These are phyloP conservation scores for Caenorhabditis angaria DNA, from an alignment of 2,888 invertebrate genomes.

Conservation along the genomic window DNA sequence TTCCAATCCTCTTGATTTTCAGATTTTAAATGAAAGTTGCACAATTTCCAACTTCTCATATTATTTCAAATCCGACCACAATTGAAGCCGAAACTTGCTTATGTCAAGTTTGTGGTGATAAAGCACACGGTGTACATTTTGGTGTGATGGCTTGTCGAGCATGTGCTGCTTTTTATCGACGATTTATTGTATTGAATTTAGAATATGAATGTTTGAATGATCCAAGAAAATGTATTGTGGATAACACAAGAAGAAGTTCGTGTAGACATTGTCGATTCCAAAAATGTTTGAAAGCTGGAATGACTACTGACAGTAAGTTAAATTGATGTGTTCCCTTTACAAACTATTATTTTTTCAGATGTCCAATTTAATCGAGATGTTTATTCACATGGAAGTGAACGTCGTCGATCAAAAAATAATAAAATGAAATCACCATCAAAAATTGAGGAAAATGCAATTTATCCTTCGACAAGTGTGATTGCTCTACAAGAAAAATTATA, in stretches of 20 bases:
- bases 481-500: slow-evolving; percentile 22
- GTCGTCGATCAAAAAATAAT: too few species aligned
- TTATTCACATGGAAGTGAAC: slow-evolving; percentile 13
- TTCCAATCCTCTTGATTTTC: too few species aligned
- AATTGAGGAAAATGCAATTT: neutral
- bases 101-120: slow-evolving; percentile 43
- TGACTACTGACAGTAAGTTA: slow-evolving; percentile 49
- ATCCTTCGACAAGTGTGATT: neutral
- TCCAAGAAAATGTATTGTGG: slow-evolving; percentile 29
- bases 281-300: slow-evolving; percentile 45
- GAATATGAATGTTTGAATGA: slow-evolving; percentile 41
- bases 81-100: too few species aligned
- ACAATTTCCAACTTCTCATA: too few species aligned
- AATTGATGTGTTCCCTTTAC: neutral
- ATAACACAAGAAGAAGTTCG: slow-evolving; percentile 33
- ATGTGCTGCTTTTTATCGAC: slow-evolving; percentile 49
- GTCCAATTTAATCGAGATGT: slow-evolving; percentile 50
- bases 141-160: slow-evolving; percentile 50
- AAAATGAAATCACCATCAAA: slow-evolving; percentile 14
- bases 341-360: slow-evolving; percentile 22
- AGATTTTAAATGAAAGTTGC: too few species aligned
- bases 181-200: slow-evolving; percentile 38
- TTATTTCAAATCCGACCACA: too few species aligned
- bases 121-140: slow-evolving; percentile 51
- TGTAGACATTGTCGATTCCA: slow-evolving; percentile 48